Percentiles rank a stretch among this genome's conserved stretches.
phyloP scores from a whole-genome alignment of 2,797 vertebrate species.

The Margarornis squamiger region DNA sequence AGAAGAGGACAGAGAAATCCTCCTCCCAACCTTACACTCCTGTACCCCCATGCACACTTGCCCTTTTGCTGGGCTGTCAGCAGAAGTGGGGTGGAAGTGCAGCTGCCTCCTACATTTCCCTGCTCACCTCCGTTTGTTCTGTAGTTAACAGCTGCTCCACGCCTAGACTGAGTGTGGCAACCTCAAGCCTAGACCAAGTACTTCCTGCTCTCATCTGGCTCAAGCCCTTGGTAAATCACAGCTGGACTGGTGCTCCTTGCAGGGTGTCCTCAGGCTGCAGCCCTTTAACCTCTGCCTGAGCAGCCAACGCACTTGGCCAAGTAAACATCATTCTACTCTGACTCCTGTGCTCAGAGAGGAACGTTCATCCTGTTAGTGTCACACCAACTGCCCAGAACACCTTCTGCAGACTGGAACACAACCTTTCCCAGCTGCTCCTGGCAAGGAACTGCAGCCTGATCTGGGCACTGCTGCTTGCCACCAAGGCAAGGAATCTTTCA shows the following conservation, averaged over 20 bases:
- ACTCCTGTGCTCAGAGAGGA: not conserved
- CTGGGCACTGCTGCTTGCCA: not conserved
- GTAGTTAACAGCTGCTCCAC: not conserved
- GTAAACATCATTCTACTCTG: not conserved
- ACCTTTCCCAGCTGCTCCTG: not conserved
- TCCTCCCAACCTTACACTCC: not conserved
- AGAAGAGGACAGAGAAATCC: not conserved
- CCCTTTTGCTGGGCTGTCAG: not conserved
- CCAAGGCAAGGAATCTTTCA: not conserved
- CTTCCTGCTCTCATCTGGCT: no score
- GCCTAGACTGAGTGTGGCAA: not conserved
- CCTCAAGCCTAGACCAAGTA: no score
- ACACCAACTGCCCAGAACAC: not conserved
- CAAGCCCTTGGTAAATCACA: not conserved
- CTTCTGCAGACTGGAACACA: not conserved
- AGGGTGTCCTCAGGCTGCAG: not conserved
- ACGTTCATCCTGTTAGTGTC: no score
- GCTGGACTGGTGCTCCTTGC: not conserved
- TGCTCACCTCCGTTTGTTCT: not conserved
- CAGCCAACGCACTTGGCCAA: not conserved
- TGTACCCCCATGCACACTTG: fast-evolving
- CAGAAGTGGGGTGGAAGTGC: not conserved
- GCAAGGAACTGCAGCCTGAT: not conserved
- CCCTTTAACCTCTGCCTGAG: not conserved
- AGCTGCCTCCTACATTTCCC: not conserved